Base-by-base conservation (phyloP, 2,113 vertebrate genomes). In the Thymallus thymallus region DNA sequence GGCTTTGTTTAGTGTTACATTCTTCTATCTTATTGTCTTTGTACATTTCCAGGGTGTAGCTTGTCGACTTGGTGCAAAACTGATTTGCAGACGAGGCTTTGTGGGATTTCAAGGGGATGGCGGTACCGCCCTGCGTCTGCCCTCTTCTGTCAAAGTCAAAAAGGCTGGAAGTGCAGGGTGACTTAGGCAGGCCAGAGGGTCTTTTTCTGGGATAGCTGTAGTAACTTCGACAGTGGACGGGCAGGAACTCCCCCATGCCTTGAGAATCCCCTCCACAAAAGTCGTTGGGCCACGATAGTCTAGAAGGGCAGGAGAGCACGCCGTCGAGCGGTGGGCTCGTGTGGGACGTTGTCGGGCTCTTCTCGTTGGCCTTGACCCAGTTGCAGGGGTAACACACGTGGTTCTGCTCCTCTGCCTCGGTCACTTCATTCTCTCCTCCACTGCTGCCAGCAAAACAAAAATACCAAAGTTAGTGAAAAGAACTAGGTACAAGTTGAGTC, bases 121-220 rank as follows among this genome's bases (percentile, higher is more conserved):
- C 66, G 2, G 82, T 77, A 23, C 82, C 85, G 23, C 82, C 85
- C 0, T 60, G 61, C 0, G 80, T 76, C 29, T 87, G 86, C 72
- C 94, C 94, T 41, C 87, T 85, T 30, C 83, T 86, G 0, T 94
- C 90, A 0, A 95, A 94, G 66, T 96, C 95, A 6, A 95, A 93
- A 4, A 95, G 91, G 75, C 94, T 94, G 20, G 96, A 94, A 48
- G 94, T 93, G 79, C 91, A 96, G 86, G 93, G 48, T 0, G 48
- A 95, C 91, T 96, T 96, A 69, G 95, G 91, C 29, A 92, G 94
- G 84, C 91, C 93, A 3, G 93, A 94, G 12, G 94, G 93, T 85
- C 97, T 95, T 82, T 98, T 97, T 30, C 97, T 93, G 56, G 97
- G 98, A 76, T 98, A 99, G 74, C 98, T 99, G 82, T 97, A 98